A percentile compares a stretch with the other conserved stretches of the same genome.
phyloP scores from a whole-genome alignment of 2,888 invertebrate genomes.

The Ormyrus labotus region DNA sequence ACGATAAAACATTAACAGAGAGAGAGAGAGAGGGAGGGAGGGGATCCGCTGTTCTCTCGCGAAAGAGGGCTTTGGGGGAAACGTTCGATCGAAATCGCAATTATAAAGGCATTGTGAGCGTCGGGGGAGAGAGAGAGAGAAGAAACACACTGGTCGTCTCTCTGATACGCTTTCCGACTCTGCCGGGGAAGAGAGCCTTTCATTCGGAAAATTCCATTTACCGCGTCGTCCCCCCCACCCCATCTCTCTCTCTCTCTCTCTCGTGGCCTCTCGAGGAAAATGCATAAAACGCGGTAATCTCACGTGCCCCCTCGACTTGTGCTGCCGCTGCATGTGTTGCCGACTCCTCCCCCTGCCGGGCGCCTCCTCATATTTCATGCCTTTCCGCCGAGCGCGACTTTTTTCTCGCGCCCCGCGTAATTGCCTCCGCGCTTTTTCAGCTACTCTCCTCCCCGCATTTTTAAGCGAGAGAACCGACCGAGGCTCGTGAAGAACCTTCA shows the following conservation, averaged over 20 bases:
- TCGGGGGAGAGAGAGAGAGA: too few species aligned
- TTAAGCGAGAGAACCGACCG: not conserved
- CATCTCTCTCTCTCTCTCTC: not conserved
- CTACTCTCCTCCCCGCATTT: not conserved
- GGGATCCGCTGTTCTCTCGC: not conserved
- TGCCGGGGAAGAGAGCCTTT: constrained; percentile 26
- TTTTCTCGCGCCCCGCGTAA: constrained; percentile 16
- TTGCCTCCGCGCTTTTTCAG: constrained; percentile 11
- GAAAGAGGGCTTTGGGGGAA: constrained; percentile 11
- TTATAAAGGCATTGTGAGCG: constrained; percentile 32
- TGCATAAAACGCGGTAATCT: constrained; percentile 55
- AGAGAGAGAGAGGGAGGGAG: not conserved
- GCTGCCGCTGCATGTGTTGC: constrained; percentile 4
- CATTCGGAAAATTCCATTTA: constrained; percentile 57
- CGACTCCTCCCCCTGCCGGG: not conserved
- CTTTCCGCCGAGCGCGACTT: constrained; percentile 22
- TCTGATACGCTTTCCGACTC: constrained; percentile 23
- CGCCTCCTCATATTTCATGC: constrained; percentile 44
- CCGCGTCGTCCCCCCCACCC: constrained; percentile 24
- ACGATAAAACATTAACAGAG: constrained; percentile 34
- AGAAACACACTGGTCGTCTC: not conserved
- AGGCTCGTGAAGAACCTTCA: too few species aligned
- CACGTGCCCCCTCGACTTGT: constrained; percentile 40
- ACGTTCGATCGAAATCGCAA: constrained; percentile 48
- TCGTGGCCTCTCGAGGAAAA: constrained; percentile 37